A percentile compares a stretch with the other conserved stretches of the same genome.
Evolutionary conservation across 2,113 vertebrate species (phyloP).

Genomic region (Tringa solitaria): DNA sequence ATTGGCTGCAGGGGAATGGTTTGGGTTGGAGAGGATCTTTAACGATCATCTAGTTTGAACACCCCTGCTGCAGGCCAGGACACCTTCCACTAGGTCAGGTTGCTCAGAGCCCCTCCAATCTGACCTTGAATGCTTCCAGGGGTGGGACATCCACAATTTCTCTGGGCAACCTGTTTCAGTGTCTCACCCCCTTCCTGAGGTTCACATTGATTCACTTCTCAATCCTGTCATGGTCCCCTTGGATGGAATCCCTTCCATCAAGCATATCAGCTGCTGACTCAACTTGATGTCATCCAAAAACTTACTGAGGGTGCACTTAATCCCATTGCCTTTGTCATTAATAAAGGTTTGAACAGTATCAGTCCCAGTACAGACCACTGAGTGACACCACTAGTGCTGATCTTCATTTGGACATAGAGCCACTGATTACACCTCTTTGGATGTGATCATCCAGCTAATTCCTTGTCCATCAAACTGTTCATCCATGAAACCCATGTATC

Average conservation of each 20-base stretch:
- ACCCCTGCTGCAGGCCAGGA: background rate
- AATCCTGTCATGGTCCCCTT: background rate
- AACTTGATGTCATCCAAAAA: background rate
- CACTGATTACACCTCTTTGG: rapidly evolving
- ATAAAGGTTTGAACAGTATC: background rate
- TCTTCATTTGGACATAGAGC: background rate
- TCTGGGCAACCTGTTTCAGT: background rate
- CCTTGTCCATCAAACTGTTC: background rate
- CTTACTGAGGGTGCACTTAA: background rate
- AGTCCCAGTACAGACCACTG: background rate
- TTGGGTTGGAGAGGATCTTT: background rate
- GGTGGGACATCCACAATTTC: rapidly evolving
- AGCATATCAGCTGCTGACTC: rapidly evolving
- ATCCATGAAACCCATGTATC: background rate
- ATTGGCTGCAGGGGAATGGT: background rate
- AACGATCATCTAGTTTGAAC: background rate
- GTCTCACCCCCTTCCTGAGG: background rate
- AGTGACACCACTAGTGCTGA: background rate
- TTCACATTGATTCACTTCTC: background rate
- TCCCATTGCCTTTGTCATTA: background rate
- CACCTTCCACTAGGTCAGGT: background rate
- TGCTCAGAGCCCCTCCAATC: background rate
- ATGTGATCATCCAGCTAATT: background rate
- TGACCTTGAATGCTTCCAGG: background rate
- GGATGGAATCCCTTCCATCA: background rate